Evolutionary conservation across 2,113 vertebrate genomes (phyloP).

Genomic region (Spea bombifrons): DNA sequence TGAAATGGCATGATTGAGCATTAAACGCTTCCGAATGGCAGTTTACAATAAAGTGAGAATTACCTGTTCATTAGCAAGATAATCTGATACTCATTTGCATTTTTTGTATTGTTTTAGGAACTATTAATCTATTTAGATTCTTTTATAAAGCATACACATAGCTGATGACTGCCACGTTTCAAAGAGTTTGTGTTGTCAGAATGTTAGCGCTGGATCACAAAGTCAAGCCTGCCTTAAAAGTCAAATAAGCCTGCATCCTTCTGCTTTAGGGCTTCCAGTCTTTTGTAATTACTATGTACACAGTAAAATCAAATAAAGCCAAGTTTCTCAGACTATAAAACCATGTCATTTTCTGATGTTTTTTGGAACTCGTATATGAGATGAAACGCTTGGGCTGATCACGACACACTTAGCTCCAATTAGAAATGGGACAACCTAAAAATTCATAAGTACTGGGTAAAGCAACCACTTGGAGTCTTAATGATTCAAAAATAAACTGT

Average conservation of each 20-base stretch:
- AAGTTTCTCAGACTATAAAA: constrained; percentile 17
- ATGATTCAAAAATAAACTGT: background rate
- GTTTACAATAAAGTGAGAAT: no score
- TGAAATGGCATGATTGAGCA: no score
- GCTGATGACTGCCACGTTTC: constrained; percentile 18
- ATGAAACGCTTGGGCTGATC: background rate
- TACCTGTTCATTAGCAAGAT: no score
- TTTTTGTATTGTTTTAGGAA: no score
- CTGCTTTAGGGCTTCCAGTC: constrained; percentile 2
- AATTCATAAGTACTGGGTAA: background rate
- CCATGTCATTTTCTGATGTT: constrained; percentile 23
- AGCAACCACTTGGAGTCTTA: background rate
- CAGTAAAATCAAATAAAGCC: constrained; percentile 11
- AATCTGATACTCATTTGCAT: no score
- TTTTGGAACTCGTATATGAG: background rate
- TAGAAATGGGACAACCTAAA: background rate
- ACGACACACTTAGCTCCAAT: background rate
- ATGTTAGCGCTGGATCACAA: background rate
- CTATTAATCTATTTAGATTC: no score
- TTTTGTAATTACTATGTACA: constrained; percentile 23
- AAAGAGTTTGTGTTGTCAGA: background rate
- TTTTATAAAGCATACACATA: no score
- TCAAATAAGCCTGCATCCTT: background rate
- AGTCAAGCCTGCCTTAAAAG: constrained; percentile 2
- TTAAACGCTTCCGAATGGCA: no score